Evolutionary conservation across 2,113 vertebrate species (phyloP).

Genomic region (Vulpes lagopus): DNA sequence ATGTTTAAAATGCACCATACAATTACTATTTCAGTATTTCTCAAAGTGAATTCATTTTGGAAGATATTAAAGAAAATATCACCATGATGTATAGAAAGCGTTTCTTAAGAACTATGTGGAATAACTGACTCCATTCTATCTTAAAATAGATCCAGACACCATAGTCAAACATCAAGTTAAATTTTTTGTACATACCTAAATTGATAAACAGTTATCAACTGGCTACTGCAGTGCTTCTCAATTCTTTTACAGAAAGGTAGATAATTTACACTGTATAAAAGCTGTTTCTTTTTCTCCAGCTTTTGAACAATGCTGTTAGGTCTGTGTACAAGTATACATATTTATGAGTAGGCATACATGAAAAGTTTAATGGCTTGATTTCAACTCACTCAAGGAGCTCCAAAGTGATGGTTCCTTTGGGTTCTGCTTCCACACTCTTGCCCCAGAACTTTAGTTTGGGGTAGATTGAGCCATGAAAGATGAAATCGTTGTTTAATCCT

Average conservation of each 20-base stretch:
- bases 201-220: background rate
- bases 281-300: background rate
- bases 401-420: conserved; percentile 97
- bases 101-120: background rate
- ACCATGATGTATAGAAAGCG: background rate
- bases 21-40: background rate
- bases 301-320: background rate
- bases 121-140: background rate
- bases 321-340: background rate
- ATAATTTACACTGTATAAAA: background rate
- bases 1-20: background rate
- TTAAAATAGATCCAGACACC: background rate
- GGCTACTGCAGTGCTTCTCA: background rate
- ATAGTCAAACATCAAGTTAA: background rate
- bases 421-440: conserved; percentile 98
- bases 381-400: conserved; percentile 96
- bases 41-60: conserved; percentile 3
- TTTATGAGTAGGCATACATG: rapidly evolving
- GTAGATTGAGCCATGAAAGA: conserved; percentile 98
- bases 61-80: background rate
- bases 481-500: conserved; percentile 95
- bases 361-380: background rate
- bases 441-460: conserved; percentile 99
- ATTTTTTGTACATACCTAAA: background rate
- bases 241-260: background rate